Base-by-base conservation (phyloP, 2,113 vertebrate genomes). In the Caranx melampygus region DNA sequence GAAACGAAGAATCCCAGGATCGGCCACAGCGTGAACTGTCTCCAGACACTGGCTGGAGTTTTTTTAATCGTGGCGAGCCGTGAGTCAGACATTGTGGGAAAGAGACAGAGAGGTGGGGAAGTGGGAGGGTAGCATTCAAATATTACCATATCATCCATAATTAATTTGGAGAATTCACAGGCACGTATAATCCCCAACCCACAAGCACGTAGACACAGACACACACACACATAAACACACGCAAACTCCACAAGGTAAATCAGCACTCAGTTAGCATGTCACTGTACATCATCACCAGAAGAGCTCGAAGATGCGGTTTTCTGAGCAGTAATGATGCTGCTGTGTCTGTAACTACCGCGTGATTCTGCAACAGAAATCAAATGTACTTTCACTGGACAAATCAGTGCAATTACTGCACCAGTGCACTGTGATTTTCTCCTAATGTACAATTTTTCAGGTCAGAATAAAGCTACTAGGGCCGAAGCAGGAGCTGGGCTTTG, bases 151-250 rank as follows among this genome's bases (percentile, higher is more conserved):
- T 72, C 80, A 78, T 77, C 57, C 47, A 75, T 84, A 87, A 79
- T 87, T 85, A 78, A 84, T 85, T 63, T 79, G 64, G 16, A 72
- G 26, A 81, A 89, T 60, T 81, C 60, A 51, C 18, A 69, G 81
- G 31, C 47, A 75, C 71, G 72, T 65, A 34, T 63, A 88, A 87
- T 80, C 75, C 75, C n/a, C 15, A 13, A 12, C 59, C 9, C 18
- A 61, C 65, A 51, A 3, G 71, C 20, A 69, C 33, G 69, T 2
- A 74, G 15, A 63, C 64, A 82, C 44, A 44, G 40, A 42, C 66
- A 75, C 0, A 66, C 42, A 64, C 9, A 57, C 51, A 64, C 67
- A 47, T 3, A 72, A 13, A 67, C 42, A 73, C 3, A 75, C n/a
- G 61, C 65, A 40, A 26, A 72, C 31, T 60, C 35, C 55, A 57